Evolutionary conservation across 1,140 invertebrate genomes (phyloP), one percentile per base, ranked within the genome.

Genomic region (Copidosoma floridanum): DNA sequence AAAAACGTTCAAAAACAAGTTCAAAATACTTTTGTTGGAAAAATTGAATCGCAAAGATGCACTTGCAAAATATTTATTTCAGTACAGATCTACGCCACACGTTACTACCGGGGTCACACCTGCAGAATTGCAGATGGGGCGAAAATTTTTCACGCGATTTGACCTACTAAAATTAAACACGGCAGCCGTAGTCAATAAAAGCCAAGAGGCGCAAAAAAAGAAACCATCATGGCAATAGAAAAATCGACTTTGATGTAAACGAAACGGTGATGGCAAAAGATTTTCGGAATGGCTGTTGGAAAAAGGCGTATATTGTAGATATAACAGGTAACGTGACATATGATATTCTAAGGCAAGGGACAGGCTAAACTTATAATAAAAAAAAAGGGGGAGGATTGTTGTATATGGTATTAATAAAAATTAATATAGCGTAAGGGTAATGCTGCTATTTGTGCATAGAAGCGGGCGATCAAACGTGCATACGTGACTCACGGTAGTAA

Each of bases 181-280:
- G n/a, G 27, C 10, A 40, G 57, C 53, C 12, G 47, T n/a, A 32
- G 20, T 29, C 35, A 57, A 44, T 35, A 27, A 16, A 16, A 40
- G n/a, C 23, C 29, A 27, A n/a, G 12, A 59, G 38, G 53, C 32
- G 52, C n/a, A n/a, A 63, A 47, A 56, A 47, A 18, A 23, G 40
- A 14, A 41, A 63, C 54, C 67, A 64, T 46, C 29, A 58, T n/a
- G 65, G 63, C n/a, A 69, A 65, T 57, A 32, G 67, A 12, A 20
- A 12, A 11, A 47, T 8, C 11, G 10, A 16, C 14, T 69, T 65
- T 29, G 27, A 58, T 6, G 27, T 56, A 37, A 41, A 40, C 1
- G 62, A 67, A 3, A 6, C 14, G 18, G 61, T 65, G 0, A 64
- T 67, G 58, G 63, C 61, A 6, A 65, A 65, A 56, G 63, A 67